Base-by-base conservation (phyloP, 1,140 invertebrate species). In the Brachystomella parvula region DNA sequence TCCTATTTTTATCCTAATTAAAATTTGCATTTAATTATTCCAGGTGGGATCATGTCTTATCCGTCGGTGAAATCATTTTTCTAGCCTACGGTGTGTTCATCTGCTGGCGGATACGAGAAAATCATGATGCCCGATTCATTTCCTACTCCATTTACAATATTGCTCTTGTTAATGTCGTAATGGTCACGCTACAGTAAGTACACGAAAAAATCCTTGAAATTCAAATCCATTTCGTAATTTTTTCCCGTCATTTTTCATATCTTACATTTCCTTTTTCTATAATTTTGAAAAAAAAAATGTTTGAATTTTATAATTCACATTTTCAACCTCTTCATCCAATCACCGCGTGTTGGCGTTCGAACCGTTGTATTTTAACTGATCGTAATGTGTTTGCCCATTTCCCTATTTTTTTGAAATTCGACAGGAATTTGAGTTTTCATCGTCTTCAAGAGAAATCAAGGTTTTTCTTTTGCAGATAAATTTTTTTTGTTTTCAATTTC, bases 61-160 rank as follows among this genome's bases (percentile, higher is more conserved):
- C 68, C 12, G 64, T 68, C 33, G 89, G 89, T 29, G 91, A 95
- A 79, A 87, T 92, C 39, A 76, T 92, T 1, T 93, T 96, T 75
- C 79, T 96, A 24, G 83, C 91, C 24, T 94, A 91, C 88, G 92
- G 92, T 28, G 89, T 94, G 12, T 84, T 87, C 61, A 89, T 96
- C 3, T 95, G 92, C 76, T 90, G 66, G 64, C 33, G 68, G 61
- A 70, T 73, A 24, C 63, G 68, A 29, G 68, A 68, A 61, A 73
- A 73, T 63, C 66, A 66, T 82, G 93, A 96, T 79, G 92, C 92
- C 3, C 83, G 89, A 74, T 83, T 92, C 65, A 95, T 95, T 72
- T 92, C 89, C 47, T 93, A 91, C 79, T 89, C 92, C 6, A 93
- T 94, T 63, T 95, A 96, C 79, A 95, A 94, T 77, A 95, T 94